Percentiles rank a stretch among this genome's conserved stretches.
phyloP scores from a whole-genome alignment of 2,888 invertebrate genomes.

The Apantesis nais region DNA sequence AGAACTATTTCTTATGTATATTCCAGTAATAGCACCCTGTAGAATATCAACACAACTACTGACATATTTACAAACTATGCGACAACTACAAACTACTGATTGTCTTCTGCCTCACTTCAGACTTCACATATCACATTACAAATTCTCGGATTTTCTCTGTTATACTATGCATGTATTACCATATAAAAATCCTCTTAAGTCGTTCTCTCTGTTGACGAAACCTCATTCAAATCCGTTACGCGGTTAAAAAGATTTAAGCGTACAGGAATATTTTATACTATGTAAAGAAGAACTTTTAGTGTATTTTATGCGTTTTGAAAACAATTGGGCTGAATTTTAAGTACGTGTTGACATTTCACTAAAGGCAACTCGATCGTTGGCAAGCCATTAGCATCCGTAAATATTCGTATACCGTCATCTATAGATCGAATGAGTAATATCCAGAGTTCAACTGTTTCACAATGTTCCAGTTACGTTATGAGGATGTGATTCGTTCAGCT shows the following conservation, averaged over 20 bases:
- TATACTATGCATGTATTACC: not conserved
- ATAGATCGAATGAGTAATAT: constrained; percentile 53
- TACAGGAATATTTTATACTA: not conserved
- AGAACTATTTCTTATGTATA: constrained; percentile 21
- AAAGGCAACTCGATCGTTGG: constrained; percentile 49
- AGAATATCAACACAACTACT: not conserved
- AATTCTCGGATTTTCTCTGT: not conserved
- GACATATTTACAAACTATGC: not conserved
- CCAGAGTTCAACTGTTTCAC: constrained; percentile 52
- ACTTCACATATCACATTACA: no score
- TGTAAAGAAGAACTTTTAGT: not conserved
- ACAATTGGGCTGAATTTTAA: not conserved
- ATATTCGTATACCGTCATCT: constrained; percentile 51
- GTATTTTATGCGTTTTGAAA: not conserved
- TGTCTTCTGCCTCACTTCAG: not conserved
- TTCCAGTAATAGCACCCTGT: not conserved
- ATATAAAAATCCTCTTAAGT: no score
- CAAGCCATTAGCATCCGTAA: constrained; percentile 49
- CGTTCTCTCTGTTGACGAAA: no score
- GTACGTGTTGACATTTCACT: constrained; percentile 21
- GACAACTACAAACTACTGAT: not conserved
- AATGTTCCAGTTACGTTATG: constrained; percentile 47
- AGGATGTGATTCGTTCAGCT: constrained; percentile 54
- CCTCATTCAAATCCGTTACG: no score
- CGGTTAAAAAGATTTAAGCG: not conserved